These are phyloP conservation scores for Serinus canaria DNA, from an alignment of 2,113 vertebrate genomes.

Conservation along the genomic window DNA sequence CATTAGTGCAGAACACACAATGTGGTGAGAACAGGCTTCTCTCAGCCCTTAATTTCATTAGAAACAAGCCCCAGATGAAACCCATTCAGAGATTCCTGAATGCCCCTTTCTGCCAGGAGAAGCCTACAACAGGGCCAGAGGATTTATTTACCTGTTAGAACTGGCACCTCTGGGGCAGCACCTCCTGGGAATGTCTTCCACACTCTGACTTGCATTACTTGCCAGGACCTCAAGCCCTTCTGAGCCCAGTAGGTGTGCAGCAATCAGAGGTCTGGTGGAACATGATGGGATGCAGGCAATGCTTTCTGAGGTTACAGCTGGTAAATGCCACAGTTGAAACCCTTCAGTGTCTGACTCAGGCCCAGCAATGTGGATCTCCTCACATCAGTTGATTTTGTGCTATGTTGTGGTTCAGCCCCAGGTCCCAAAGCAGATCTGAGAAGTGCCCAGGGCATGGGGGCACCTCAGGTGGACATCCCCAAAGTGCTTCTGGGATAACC, in stretches of 20 bases:
- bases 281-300: accelerated
- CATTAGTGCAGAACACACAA: neutral
- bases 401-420: neutral
- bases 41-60: neutral
- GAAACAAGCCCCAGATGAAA: neutral
- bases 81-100: neutral
- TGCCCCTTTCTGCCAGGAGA: neutral
- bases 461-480: neutral
- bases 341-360: neutral
- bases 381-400: neutral
- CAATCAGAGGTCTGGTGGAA: neutral
- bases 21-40: neutral
- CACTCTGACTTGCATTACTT: neutral
- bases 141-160: neutral
- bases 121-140: neutral
- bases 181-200: neutral
- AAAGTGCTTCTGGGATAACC: neutral
- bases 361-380: neutral
- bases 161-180: neutral
- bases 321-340: neutral
- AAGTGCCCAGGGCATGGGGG: neutral
- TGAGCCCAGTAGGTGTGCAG: neutral
- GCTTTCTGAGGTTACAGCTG: neutral
- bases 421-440: neutral
- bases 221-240: neutral